Evolutionary conservation across 92 coral and sea anemone species (phyloP), one percentile per base, ranked within the genome.

Genomic region (Nematostella vectensis): DNA sequence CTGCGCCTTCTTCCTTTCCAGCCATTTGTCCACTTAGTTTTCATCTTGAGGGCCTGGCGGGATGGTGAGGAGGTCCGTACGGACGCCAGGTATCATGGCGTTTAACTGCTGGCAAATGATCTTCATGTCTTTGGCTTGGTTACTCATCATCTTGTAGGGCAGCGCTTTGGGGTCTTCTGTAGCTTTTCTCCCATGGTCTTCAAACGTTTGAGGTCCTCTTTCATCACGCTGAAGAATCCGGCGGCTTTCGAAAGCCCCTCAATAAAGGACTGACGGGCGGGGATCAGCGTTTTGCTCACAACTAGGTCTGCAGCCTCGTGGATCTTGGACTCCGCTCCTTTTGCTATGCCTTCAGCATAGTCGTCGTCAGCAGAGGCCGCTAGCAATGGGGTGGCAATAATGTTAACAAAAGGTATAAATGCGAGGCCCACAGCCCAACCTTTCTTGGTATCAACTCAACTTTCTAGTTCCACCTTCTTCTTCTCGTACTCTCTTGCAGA

Each of bases 11-110:
- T 55, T 48, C 47, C 43, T n/a, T 48, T 77, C 76, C 67, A 77
- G 67, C 89, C 84, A 82, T 29, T 30, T 48, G 60, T 67, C 80
- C 22, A 82, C 59, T 63, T 82, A 77, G 65, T 65, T 76, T 54
- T 77, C 68, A 62, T 76, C 74, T 49, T 78, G 69, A 33, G 71
- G 80, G 15, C 61, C 69, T 0, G 61, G 29, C 3, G 89, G 89
- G 29, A 82, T 82, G 51, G 72, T 61, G 10, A 8, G 16, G 6
- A 81, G 69, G 57, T 75, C 75, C 60, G 84, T 77, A 64, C 65
- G 50, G 30, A 82, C 77, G 0, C 40, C 63, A 21, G 89, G 84
- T 12, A 71, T 50, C 3, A 61, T 62, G 15, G 80, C 71, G 22
- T 55, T 37, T 54, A 82, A 82, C 29, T 1, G 22, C 31, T 67